Percentiles rank a stretch among this genome's conserved stretches.
Evolutionary conservation across 1,140 invertebrate species (phyloP).

Genomic region (Cotesia glomerata): DNA sequence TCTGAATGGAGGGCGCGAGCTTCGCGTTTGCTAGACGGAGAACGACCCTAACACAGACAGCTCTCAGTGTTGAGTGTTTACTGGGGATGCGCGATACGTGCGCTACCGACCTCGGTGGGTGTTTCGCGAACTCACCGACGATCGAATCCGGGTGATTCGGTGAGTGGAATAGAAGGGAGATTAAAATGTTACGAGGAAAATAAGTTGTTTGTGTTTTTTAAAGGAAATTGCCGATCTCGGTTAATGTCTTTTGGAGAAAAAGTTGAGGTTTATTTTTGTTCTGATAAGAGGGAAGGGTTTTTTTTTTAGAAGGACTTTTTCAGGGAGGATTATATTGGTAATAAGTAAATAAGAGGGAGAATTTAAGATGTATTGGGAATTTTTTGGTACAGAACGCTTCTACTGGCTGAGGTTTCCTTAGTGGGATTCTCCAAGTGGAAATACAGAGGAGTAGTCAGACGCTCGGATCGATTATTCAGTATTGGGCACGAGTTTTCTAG

Average conservation of each 20-base stretch:
- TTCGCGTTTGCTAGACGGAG: neutral
- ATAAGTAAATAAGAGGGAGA: too few relatives aligned
- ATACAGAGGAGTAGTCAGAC: neutral
- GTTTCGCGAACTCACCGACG: slow-evolving; percentile 22
- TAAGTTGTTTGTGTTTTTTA: neutral
- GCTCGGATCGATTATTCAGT: neutral
- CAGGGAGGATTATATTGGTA: too few relatives aligned
- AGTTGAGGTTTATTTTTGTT: neutral
- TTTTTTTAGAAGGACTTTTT: too few relatives aligned
- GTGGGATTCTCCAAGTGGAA: neutral
- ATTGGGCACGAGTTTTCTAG: neutral
- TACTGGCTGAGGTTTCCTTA: neutral
- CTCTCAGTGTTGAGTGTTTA: slow-evolving; percentile 30
- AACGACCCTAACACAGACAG: slow-evolving; percentile 10
- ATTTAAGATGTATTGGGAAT: too few relatives aligned
- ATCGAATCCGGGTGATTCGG: slow-evolving; percentile 30
- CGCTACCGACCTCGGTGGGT: slow-evolving; percentile 25
- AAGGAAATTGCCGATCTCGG: neutral
- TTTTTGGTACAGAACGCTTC: neutral
- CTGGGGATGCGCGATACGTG: slow-evolving; percentile 28
- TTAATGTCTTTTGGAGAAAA: too few relatives aligned
- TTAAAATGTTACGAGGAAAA: neutral
- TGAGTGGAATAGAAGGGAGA: neutral
- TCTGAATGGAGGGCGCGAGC: neutral
- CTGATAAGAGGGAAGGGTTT: too few relatives aligned